Percentiles rank a stretch among this genome's conserved stretches.
These are phyloP conservation scores for Callipepla californica DNA, from an alignment of 2,113 vertebrate genomes.

Conservation along the genomic window DNA sequence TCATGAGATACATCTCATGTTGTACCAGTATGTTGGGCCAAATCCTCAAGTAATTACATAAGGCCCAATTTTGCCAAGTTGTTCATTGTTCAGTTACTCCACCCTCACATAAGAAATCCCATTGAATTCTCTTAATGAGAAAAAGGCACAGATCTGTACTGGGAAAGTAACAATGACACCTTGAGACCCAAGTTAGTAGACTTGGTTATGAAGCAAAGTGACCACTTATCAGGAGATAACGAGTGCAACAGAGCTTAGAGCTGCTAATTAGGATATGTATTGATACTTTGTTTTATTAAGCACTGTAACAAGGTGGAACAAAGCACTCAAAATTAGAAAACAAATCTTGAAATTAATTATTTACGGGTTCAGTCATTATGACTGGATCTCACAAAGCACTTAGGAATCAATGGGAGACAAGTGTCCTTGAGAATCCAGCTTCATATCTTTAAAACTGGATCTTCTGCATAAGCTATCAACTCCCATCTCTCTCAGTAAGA, in stretches of 20 bases:
- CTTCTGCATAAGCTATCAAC: slow-evolving; percentile 27
- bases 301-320: not conserved
- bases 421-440: not conserved
- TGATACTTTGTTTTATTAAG: not conserved
- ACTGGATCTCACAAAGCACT: not conserved
- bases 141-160: not conserved
- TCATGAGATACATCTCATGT: slow-evolving; percentile 66
- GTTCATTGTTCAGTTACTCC: slow-evolving; percentile 53
- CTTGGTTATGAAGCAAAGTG: not conserved
- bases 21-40: slow-evolving; percentile 64
- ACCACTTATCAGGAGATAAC: not conserved
- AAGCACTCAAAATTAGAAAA: not conserved
- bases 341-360: not conserved
- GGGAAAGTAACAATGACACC: not conserved
- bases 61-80: slow-evolving; percentile 67
- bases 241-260: not conserved
- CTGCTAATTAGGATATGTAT: not conserved
- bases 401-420: slow-evolving; percentile 21
- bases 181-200: not conserved
- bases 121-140: slow-evolving; percentile 41
- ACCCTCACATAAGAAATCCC: slow-evolving; percentile 29
- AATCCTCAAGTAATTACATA: slow-evolving; percentile 71
- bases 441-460: slow-evolving; percentile 33
- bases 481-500: slow-evolving; percentile 35
- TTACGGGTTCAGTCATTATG: not conserved